Evolutionary conservation across 1,140 invertebrate species (phyloP), one percentile per base, ranked within the genome.

Genomic region (Drosophila arizonae): DNA sequence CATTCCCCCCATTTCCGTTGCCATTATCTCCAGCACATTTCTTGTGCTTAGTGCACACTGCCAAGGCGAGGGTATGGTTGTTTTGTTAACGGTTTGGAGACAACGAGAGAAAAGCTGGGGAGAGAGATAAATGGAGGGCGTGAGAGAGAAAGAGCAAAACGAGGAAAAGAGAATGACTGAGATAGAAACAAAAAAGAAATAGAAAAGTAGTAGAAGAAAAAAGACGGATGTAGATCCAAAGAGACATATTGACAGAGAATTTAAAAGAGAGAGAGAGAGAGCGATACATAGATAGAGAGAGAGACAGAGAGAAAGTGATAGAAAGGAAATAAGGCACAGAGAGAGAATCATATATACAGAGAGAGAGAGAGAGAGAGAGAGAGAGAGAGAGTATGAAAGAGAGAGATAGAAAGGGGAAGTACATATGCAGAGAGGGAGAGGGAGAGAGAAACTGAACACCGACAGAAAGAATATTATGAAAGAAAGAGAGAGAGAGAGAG

Each of bases 31-130:
- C 10, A 33, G 41, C 41, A 8, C 33, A 41, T 50, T 57, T 15
- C 46, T 43, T 50, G 21, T 55, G 28, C 39, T 45, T 45, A 39
- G 55, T 13, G 64, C 50, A 39, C 60, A 17, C 60, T 39, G 17
- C 5, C n/a, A 8, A 8, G 50, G 28, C 6, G 8, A 54, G 51
- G 15, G 30, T 36, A 11, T 54, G 17, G 15, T 0, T 17, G 4
- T 17, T 33, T 51, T 30, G 11, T 28, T 8, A 8, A 28, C 11
- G 24, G 1, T 17, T 45, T 45, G 8, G 11, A 45, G 43, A 45
- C 15, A 0, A 17, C 17, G 6, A 15, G 5, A 43, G 41, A n/a
- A 5, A 21, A 17, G 9, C 6, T 21, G n/a, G 46, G 9, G 17
- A 13, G 6, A 17, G 15, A 8, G n/a, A 8, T 0, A 15, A n/a